phyloP scores from a whole-genome alignment of 2,113 vertebrate genomes.

The Phodopus roborovskii region DNA sequence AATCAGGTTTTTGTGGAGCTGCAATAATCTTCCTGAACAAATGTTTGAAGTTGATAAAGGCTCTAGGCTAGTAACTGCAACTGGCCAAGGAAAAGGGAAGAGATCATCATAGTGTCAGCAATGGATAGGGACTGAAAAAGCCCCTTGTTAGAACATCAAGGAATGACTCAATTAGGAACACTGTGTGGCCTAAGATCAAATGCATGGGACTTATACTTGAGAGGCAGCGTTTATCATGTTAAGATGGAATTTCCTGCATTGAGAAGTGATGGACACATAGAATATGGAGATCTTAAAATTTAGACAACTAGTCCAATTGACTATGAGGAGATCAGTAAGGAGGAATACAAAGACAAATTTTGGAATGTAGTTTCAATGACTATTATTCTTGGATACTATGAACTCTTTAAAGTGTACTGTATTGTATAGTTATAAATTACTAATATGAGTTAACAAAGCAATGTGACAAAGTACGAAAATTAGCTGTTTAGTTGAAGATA shows the following conservation, averaged over 20 bases:
- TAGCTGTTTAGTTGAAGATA: neutral
- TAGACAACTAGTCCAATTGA: neutral
- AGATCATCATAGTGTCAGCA: neutral
- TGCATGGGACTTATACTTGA: neutral
- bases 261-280: neutral
- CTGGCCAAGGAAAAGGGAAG: neutral
- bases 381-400: neutral
- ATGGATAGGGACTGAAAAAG: neutral
- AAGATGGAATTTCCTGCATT: neutral
- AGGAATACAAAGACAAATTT: neutral
- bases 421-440: neutral
- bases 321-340: neutral
- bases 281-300: neutral
- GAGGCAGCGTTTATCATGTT: neutral
- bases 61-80: neutral
- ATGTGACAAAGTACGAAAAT: neutral
- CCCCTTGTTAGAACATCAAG: neutral
- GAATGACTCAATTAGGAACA: neutral
- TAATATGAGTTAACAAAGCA: slow-evolving; percentile 20
- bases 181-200: neutral
- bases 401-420: neutral
- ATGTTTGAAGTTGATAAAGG: neutral
- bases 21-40: neutral
- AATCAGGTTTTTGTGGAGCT: neutral
- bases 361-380: neutral